A percentile compares a stretch with the other conserved stretches of the same genome.
These are phyloP conservation scores for Criorhina ranunculi DNA, from an alignment of 2,888 invertebrate genomes.

Conservation along the genomic window DNA sequence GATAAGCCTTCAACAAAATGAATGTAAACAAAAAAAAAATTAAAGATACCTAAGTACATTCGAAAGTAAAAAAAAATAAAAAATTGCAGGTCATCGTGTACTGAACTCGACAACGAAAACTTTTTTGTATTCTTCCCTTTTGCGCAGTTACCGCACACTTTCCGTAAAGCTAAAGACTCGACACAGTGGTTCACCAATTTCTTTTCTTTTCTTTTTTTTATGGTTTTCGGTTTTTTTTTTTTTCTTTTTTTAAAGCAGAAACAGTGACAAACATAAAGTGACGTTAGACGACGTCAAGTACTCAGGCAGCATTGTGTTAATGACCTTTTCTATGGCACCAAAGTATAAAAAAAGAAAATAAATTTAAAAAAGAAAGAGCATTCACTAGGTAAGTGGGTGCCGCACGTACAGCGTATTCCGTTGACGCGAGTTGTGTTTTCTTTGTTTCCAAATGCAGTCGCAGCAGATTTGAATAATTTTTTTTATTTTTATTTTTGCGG, in stretches of 20 bases:
- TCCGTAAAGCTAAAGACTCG: neutral
- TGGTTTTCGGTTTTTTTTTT: neutral
- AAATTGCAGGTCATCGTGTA: neutral
- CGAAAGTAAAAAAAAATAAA: neutral
- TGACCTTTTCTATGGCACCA: conserved; percentile 38
- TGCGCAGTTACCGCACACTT: conserved; percentile 32
- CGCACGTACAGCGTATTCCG: conserved; percentile 22
- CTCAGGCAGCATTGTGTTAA: conserved; percentile 39
- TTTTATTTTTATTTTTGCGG: neutral
- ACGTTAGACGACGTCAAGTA: conserved; percentile 22
- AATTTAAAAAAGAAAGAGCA: conserved; percentile 22
- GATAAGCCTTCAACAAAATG: neutral
- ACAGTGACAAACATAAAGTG: conserved; percentile 21
- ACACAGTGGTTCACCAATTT: conserved; percentile 10
- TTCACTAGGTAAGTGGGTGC: conserved; percentile 51
- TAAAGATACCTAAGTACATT: neutral
- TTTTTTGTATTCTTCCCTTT: conserved; percentile 19
- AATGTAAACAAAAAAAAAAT: neutral
- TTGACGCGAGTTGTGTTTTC: conserved; percentile 17
- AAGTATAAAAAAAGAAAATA: conserved; percentile 26
- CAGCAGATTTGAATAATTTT: neutral
- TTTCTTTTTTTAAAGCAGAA: neutral
- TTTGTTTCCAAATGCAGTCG: conserved; percentile 23
- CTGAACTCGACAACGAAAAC: conserved; percentile 1
- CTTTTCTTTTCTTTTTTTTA: conserved; percentile 1